Base-by-base conservation (phyloP, 2,797 vertebrate genomes). In the Amniataba percoides region DNA sequence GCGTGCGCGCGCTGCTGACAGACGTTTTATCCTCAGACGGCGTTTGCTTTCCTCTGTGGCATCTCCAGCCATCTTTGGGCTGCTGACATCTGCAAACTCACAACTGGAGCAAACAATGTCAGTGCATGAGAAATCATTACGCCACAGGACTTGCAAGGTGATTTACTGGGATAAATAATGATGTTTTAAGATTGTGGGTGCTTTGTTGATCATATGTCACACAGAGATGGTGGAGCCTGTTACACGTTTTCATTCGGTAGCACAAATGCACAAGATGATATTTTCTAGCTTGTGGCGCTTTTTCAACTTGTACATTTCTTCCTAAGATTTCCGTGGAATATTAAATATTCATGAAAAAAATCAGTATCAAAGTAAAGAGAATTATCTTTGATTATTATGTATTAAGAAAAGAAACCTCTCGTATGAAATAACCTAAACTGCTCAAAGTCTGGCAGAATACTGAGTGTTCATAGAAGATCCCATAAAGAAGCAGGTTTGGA, bases 71-170 rank as follows among this genome's bases (percentile, higher is more conserved):
- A 25, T 45, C 19, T 15, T 34, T 43, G 1, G 1, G 39, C 45
- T 61, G 52, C 63, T 75, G 77, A 69, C 71, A 48, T 66, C 58
- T 59, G 56, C 55, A 56, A 40, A 58, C 23, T 71, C 46, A 7
- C 51, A 10, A 3, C 15, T 53, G 23, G 7, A 53, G 51, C 8
- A 18, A 36, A 62, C 3, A 25, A 58, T 46, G 31, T 43, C 31
- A 19, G 13, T 31, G 23, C 31, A n/a, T n/a, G n/a, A 42, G 13
- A 63, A 31, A 21, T 51, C 3, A 10, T 56, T 23, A 48, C 7
- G 12, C 25, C 62, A 18, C 48, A 45, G 68, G 62, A 64, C 60
- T 58, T 7, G 36, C 15, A 4, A 63, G 46, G 34, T 34, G 25
- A 43, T 68, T 40, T 19, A 45, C 14, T 53, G 12, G 1, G 31